Evolutionary conservation across 2,113 vertebrate species (phyloP).

Genomic region (Pavo muticus): DNA sequence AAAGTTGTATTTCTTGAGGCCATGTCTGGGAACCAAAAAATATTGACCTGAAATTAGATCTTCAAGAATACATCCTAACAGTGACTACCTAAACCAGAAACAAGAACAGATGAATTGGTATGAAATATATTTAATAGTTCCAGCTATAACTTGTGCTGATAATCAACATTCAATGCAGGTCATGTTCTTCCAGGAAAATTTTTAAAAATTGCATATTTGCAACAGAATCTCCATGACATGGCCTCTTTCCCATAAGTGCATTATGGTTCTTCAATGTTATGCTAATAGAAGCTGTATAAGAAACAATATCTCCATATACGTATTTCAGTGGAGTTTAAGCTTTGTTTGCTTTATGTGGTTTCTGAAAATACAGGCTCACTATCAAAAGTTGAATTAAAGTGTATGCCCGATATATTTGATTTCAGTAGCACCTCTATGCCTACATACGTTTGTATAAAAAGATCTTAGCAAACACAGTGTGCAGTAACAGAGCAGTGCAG

Average conservation of each 20-base stretch:
- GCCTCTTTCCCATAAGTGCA: not conserved
- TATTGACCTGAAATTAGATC: not conserved
- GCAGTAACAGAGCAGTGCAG: not conserved
- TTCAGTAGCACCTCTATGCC: not conserved
- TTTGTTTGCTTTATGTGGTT: not conserved
- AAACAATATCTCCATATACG: not conserved
- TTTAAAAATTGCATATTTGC: not conserved
- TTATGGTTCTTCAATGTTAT: not conserved
- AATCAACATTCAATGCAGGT: not conserved
- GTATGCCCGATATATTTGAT: not conserved
- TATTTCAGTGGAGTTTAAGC: not conserved
- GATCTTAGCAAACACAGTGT: not conserved
- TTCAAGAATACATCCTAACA: not conserved
- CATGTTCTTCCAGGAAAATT: not conserved
- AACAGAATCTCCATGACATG: not conserved
- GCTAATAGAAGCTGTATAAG: not conserved
- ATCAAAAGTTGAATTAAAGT: not conserved
- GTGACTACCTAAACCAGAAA: not conserved
- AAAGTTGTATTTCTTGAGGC: not conserved
- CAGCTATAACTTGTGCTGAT: not conserved
- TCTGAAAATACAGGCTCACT: not conserved
- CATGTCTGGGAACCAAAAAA: not conserved
- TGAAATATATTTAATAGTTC: not conserved
- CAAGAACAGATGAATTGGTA: not conserved
- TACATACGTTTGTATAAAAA: not conserved